Evolutionary conservation across 2,888 invertebrate genomes (phyloP), one percentile per base, ranked within the genome.

Genomic region (Ornithoptera priamus): DNA sequence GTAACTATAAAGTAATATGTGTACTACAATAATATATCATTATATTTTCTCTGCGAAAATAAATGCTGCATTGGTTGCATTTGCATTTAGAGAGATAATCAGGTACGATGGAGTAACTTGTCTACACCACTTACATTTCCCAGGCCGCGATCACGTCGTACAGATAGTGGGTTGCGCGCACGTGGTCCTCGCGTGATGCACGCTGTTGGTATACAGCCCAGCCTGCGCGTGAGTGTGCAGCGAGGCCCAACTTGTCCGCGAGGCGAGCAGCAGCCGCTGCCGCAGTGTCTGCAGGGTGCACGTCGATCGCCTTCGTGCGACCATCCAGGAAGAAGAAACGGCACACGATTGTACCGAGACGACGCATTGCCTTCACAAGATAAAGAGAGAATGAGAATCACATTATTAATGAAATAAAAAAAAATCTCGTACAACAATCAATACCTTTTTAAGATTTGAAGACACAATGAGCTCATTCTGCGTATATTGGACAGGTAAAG

Each of bases 141-240:
- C 99, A 99, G 18, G 97, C 96, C 0, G 98, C 97, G 75, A 99
- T 97, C 60, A 99, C 96, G 86, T 99, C 99, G 78, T 98, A 98
- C 0, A 99, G 90, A 84, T 97, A 99, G 84, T 98, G 97, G 84
- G 97, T 97, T 1, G 97, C 96, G 64, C 97, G 94, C 30, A 99
- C 97, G 80, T 98, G 98, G 79, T 98, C 97, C 84, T 98, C 98
- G 1, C 95, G 95, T 75, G 97, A 97, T 0, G 96, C 96, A 7
- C 97, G 93, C 80, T 97, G 97, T 87, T 98, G 96, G 87, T 97
- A 99, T 74, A 99, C 96, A 0, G 98, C 98, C 99, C 99, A 99
- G 67, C 99, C 99, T 75, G 98, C 97, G 22, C 97, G 93, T 17
- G 90, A 80, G 70, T 80, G 83, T 68, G 96, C 96, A 62, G 95